Evolutionary conservation across 2,797 vertebrate species (phyloP).

Genomic region (Callimico goeldii): DNA sequence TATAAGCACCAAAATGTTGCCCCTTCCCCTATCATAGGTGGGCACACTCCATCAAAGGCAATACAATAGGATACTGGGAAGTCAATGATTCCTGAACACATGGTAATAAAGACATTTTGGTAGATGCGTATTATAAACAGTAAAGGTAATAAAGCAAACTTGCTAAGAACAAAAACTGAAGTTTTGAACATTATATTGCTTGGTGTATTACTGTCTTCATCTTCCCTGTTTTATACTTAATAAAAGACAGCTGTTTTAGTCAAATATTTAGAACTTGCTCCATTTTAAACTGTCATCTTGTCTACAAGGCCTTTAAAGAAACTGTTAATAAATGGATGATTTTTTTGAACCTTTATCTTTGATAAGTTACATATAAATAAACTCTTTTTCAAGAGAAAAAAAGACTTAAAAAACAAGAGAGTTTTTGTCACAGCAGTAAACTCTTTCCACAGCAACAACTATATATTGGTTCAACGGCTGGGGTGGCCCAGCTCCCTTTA

Average conservation of each 20-base stretch:
- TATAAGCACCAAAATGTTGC: not conserved
- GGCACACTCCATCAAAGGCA: not conserved
- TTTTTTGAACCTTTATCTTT: not conserved
- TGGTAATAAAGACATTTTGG: not conserved
- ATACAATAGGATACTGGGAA: not conserved
- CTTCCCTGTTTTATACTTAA: not conserved
- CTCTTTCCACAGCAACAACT: constrained; percentile 93
- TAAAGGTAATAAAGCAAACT: not conserved
- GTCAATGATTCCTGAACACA: not conserved
- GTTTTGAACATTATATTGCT: not conserved
- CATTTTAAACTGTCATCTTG: not conserved
- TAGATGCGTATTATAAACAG: not conserved
- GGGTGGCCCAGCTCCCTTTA: constrained; percentile 95
- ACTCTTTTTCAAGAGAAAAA: not conserved
- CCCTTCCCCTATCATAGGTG: not conserved
- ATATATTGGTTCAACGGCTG: constrained; percentile 93
- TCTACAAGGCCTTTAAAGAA: not conserved
- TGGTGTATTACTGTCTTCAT: not conserved
- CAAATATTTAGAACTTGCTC: not conserved
- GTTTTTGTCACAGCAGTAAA: not conserved
- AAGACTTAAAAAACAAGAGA: not conserved
- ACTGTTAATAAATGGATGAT: not conserved
- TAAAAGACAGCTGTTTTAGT: not conserved
- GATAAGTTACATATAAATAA: not conserved
- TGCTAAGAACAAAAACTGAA: not conserved